Percentiles rank a stretch among this genome's conserved stretches.
Conservation (phyloP, 1,140 invertebrate species). For the Hylyphantes graminicola region DNA sequence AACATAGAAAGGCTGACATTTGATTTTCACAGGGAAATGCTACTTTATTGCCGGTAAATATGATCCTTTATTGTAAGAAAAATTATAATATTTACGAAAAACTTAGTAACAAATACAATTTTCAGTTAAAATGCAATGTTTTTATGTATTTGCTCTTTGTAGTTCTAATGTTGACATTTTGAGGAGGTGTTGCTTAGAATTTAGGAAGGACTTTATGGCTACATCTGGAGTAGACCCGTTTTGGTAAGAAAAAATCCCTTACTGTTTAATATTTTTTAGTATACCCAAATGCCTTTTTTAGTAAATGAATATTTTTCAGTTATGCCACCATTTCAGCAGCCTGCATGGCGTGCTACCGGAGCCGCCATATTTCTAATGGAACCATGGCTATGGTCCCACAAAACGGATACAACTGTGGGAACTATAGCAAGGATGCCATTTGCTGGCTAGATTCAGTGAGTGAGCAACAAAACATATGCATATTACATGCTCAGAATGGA, state of each 20-base stretch:
- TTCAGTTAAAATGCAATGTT: not conserved
- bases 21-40: constrained; percentile 10
- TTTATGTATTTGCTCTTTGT: not conserved
- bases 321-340: not conserved
- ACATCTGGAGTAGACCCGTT: not conserved
- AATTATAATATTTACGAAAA: not conserved
- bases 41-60: not conserved
- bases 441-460: constrained; percentile 30
- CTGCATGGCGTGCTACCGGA: constrained; percentile 36
- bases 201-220: not conserved
- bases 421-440: not conserved
- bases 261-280: too few relatives aligned
- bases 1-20: not conserved
- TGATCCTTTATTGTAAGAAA: not conserved
- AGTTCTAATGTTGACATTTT: not conserved
- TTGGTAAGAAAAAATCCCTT: too few relatives aligned
- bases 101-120: not conserved
- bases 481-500: not conserved
- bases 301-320: too few relatives aligned
- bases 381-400: constrained; percentile 51
- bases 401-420: constrained; percentile 33
- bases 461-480: constrained; percentile 6
- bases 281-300: too few relatives aligned
- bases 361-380: not conserved
- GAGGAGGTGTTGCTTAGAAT: not conserved